Evolutionary conservation across 2,888 invertebrate species (phyloP), one percentile per base, ranked within the genome.

Genomic region (Aromia moschata): DNA sequence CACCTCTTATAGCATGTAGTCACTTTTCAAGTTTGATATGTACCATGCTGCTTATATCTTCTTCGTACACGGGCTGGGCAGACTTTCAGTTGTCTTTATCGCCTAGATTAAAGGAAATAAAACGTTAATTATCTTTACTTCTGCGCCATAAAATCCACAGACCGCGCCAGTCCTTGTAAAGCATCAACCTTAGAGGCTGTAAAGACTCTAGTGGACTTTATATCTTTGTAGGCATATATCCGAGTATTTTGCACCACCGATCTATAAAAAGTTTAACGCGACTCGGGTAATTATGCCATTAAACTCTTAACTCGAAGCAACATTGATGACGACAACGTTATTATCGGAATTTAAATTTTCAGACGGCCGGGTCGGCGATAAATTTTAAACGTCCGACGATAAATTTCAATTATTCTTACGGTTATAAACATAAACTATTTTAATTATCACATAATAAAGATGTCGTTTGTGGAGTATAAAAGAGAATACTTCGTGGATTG

Each of bases 281-380:
- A 54, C 44, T 56, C 45, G 36, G 51, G 62, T 65, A 65, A 65
- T 65, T 65, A 62, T 54, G 52, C 56, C 57, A 59, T 65, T 65
- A 65, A 60, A 53, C 49, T 25, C 25, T 36, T 46, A 17, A 36
- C 7, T 36, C n/a, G 15, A 45, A 15, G 14, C 30, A 31, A 40
- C 40, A 40, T 40, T 40, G 40, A 40, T 40, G 40, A 17, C 40
- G 17, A 40, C 40, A 40, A 45, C 46, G 16, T 47, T 36, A 47
- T 47, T 36, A 31, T 36, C 12, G n/a, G 46, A 40, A 40, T 36
- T 46, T 46, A 46, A 46, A 46, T 36, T 46, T 46, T 18, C 33
- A 40, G 18, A 17, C 17, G 11, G 33, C 5, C 46, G 33, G 30
- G 25, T 25, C n/a, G n/a, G n/a, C n/a, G 14, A 30, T 46, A 36